phyloP scores from a whole-genome alignment of 2,113 vertebrate species.

The Nasalis larvatus region DNA sequence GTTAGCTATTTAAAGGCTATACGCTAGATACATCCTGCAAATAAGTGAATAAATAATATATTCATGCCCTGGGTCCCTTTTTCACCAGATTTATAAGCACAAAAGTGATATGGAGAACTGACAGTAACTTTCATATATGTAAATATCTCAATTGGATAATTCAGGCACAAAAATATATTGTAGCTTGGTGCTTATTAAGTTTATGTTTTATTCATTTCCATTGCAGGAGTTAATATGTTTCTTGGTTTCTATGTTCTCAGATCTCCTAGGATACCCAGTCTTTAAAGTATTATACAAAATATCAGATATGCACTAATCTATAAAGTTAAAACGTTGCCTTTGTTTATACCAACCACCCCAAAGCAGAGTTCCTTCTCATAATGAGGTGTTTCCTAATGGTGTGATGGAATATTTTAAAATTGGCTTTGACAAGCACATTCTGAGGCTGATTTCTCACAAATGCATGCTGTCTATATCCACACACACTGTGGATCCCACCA shows the following conservation, averaged over 20 bases:
- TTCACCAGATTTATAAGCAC: constrained; percentile 30
- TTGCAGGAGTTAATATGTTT: not conserved
- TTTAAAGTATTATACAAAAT: constrained; percentile 8
- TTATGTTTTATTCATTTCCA: constrained; percentile 46
- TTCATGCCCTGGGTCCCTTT: not conserved
- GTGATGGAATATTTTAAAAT: not conserved
- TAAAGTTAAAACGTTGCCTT: not conserved
- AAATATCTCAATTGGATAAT: constrained; percentile 63
- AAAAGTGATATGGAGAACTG: not conserved
- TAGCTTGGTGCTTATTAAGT: constrained; percentile 39
- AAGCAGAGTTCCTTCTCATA: constrained; percentile 33
- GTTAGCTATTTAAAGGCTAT: constrained; percentile 18
- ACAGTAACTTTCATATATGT: constrained; percentile 39
- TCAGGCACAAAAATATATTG: constrained; percentile 39
- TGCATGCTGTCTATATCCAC: not conserved
- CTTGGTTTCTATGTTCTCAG: not conserved
- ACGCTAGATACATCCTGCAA: constrained; percentile 53
- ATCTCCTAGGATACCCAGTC: not conserved
- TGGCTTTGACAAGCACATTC: not conserved
- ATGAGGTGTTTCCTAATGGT: constrained; percentile 22
- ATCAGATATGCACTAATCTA: not conserved
- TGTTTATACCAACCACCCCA: not conserved
- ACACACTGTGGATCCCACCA: not conserved
- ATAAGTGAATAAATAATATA: constrained; percentile 70
- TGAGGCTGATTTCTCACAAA: not conserved